Evolutionary conservation across 2,888 invertebrate genomes (phyloP).

Genomic region (Cerceris ruficornis): DNA sequence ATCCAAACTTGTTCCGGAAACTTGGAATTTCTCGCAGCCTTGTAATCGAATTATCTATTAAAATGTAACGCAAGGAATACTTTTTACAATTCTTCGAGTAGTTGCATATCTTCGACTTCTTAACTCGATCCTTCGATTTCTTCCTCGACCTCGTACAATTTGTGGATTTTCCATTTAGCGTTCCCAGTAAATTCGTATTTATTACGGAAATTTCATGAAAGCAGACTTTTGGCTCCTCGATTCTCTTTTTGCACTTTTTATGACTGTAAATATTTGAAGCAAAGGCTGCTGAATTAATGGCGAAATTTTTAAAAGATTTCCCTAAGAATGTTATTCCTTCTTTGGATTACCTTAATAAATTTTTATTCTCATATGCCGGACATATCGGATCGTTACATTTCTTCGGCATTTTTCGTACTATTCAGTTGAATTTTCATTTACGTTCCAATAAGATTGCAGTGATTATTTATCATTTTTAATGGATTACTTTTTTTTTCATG

Average conservation of each 20-base stretch:
- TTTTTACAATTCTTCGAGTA: constrained; percentile 33
- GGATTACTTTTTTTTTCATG: not conserved
- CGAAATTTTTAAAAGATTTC: too few species aligned
- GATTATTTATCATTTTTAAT: too few species aligned
- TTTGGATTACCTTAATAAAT: constrained; percentile 23
- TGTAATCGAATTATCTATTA: too few species aligned
- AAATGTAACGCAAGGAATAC: constrained; percentile 23
- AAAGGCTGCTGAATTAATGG: too few species aligned
- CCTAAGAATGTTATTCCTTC: not conserved
- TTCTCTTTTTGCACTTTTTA: constrained; percentile 1
- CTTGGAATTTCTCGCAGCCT: too few species aligned
- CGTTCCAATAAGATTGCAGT: too few species aligned
- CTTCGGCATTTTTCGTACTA: constrained; percentile 45
- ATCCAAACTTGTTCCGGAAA: too few species aligned
- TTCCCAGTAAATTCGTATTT: not conserved
- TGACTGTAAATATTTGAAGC: not conserved
- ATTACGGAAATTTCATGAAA: not conserved
- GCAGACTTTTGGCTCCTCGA: constrained; percentile 1
- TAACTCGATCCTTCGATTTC: constrained; percentile 1
- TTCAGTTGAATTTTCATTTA: too few species aligned
- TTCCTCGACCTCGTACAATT: constrained; percentile 7
- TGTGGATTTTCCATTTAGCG: constrained; percentile 2
- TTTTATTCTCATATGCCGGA: constrained; percentile 22
- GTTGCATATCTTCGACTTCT: not conserved
- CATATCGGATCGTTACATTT: constrained; percentile 47